Conservation (phyloP, 2,888 invertebrate genomes). For the Gnatocerus cornutus region DNA sequence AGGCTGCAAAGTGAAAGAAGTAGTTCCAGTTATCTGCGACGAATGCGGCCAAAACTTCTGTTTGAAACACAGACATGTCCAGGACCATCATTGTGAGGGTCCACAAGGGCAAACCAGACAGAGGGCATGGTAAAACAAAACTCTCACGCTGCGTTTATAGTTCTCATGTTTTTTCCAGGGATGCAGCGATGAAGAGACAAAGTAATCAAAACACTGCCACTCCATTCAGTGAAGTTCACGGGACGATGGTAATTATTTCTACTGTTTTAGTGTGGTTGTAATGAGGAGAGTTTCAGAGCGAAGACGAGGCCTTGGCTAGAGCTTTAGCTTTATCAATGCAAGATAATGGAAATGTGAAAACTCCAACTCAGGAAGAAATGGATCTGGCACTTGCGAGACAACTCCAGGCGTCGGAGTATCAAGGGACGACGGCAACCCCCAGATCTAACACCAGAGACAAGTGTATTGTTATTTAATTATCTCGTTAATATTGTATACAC, state of each 20-base stretch:
- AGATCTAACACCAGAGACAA: constrained; percentile 65
- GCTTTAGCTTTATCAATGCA: constrained; percentile 86
- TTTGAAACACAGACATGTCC: constrained; percentile 88
- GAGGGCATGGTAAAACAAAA: constrained; percentile 71
- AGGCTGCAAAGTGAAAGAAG: constrained; percentile 93
- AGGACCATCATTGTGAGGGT: constrained; percentile 84
- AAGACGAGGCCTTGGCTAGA: constrained; percentile 92
- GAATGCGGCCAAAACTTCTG: constrained; percentile 91
- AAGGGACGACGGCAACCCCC: constrained; percentile 57
- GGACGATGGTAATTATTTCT: constrained; percentile 76
- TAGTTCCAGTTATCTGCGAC: constrained; percentile 85
- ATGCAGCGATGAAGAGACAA: constrained; percentile 71
- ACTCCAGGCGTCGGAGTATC: constrained; percentile 65
- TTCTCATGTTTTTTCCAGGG: constrained; percentile 65
- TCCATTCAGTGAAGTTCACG: constrained; percentile 73
- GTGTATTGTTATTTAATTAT: constrained; percentile 70
- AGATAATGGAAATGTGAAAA: constrained; percentile 65
- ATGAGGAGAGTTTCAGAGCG: constrained; percentile 71
- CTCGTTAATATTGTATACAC: constrained; percentile 11
- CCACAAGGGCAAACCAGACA: constrained; percentile 66
- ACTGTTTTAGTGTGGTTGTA: constrained; percentile 3
- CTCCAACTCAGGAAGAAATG: constrained; percentile 64
- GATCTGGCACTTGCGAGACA: constrained; percentile 74
- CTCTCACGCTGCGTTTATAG: too few species aligned
- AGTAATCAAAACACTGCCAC: constrained; percentile 3